These are phyloP conservation scores for Temnothorax longispinosus DNA, from an alignment of 1,140 invertebrate genomes.

Conservation along the genomic window DNA sequence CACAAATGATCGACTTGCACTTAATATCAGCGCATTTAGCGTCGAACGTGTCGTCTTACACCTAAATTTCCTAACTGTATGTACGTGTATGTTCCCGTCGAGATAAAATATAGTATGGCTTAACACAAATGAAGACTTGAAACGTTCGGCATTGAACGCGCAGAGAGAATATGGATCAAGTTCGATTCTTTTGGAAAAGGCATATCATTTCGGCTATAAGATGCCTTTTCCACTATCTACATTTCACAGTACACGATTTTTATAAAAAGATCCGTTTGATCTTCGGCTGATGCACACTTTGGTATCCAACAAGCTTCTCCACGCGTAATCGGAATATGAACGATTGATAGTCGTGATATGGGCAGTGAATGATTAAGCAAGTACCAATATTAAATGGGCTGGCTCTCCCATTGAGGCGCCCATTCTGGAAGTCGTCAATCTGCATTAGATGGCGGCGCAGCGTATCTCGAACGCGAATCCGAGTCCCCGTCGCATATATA, in stretches of 20 bases:
- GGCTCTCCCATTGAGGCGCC: conserved; percentile 79
- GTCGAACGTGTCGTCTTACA: neutral
- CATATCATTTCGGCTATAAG: neutral
- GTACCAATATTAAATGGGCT: conserved; percentile 77
- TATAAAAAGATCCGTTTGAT: conserved; percentile 16
- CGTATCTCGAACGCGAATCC: conserved; percentile 84
- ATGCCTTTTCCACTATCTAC: neutral
- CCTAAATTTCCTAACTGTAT: neutral
- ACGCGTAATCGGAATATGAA: conserved; percentile 58
- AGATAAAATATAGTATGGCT: conserved; percentile 15
- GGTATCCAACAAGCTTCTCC: conserved; percentile 69
- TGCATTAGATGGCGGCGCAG: conserved; percentile 81
- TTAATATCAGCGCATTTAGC: neutral
- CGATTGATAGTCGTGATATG: conserved; percentile 68
- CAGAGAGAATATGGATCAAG: neutral
- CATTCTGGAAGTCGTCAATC: conserved; percentile 83
- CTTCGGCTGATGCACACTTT: conserved; percentile 48
- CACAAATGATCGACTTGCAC: neutral
- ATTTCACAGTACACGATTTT: neutral
- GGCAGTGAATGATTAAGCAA: conserved; percentile 81
- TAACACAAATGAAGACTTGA: neutral
- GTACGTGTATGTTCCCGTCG: neutral
- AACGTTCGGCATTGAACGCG: neutral
- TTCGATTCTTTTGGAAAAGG: neutral
- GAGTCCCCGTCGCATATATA: conserved; percentile 95